These are phyloP conservation scores for Chloroclysta siterata DNA, from an alignment of 2,888 invertebrate genomes.

Conservation along the genomic window DNA sequence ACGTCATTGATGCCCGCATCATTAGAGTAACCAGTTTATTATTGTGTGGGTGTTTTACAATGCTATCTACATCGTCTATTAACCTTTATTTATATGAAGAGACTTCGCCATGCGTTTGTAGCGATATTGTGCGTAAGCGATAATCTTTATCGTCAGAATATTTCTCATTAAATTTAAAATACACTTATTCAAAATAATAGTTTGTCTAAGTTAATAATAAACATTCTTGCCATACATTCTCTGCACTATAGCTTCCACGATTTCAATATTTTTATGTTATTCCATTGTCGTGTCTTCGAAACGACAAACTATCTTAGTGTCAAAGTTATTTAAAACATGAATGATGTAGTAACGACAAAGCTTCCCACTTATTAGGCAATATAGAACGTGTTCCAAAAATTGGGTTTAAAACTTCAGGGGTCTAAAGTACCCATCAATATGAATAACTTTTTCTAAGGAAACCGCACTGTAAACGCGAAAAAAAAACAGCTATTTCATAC, in stretches of 20 bases:
- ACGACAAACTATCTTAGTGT: neutral
- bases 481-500: no score
- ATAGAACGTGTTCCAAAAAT: no score
- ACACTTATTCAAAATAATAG: no score
- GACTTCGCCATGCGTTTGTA: neutral
- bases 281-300: neutral
- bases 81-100: neutral
- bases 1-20: slow-evolving; percentile 27
- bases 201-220: no score
- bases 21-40: slow-evolving; percentile 15
- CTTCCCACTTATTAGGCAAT: slow-evolving; percentile 11
- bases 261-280: neutral
- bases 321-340: neutral
- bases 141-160: no score
- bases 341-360: slow-evolving; percentile 2
- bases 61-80: slow-evolving; percentile 8
- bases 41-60: slow-evolving; percentile 20
- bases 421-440: no score
- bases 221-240: no score
- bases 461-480: no score
- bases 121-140: neutral
- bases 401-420: no score
- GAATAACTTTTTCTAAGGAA: no score
- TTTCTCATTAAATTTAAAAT: no score
- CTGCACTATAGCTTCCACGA: no score